A percentile compares a stretch with the other conserved stretches of the same genome.
phyloP scores from a whole-genome alignment of 2,888 invertebrate species.

The Brenthis ino region DNA sequence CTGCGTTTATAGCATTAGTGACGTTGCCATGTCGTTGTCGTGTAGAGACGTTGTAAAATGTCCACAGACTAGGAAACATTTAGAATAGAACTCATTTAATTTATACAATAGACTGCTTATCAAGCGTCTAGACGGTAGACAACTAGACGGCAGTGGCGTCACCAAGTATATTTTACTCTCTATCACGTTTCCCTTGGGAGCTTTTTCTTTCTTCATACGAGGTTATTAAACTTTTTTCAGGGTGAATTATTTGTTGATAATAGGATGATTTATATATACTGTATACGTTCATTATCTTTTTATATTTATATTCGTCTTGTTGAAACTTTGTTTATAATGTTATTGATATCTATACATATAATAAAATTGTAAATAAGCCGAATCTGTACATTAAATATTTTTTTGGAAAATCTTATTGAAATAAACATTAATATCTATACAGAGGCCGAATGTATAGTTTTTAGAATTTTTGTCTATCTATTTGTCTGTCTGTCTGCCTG shows the following conservation, averaged over 20 bases:
- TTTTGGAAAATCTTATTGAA: too few relatives aligned
- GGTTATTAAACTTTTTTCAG: slow-evolving; percentile 14
- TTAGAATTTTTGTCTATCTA: too few relatives aligned
- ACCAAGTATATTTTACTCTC: slow-evolving; percentile 7
- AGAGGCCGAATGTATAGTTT: too few relatives aligned
- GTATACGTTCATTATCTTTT: too few relatives aligned
- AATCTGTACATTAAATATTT: too few relatives aligned
- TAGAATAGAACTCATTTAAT: slow-evolving; percentile 29
- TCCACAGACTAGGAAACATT: slow-evolving; percentile 26
- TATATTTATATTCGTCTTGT: too few relatives aligned
- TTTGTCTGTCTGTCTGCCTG: too few relatives aligned
- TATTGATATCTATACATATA: too few relatives aligned
- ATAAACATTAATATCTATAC: too few relatives aligned
- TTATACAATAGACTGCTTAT: slow-evolving; percentile 27
- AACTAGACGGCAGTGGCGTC: slow-evolving; percentile 20
- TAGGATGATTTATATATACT: too few relatives aligned
- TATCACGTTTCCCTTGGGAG: slow-evolving; percentile 5
- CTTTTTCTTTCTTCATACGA: slow-evolving; percentile 4
- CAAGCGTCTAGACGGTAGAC: slow-evolving; percentile 30
- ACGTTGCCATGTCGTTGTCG: slow-evolving; percentile 7
- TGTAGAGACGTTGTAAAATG: slow-evolving; percentile 5
- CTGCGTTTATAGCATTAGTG: slow-evolving; percentile 6
- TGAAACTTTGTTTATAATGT: too few relatives aligned
- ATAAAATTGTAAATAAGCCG: too few relatives aligned
- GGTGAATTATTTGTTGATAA: slow-evolving; percentile 8